Evolutionary conservation across 2,888 invertebrate species (phyloP).

Genomic region (Pelosia muscerda): DNA sequence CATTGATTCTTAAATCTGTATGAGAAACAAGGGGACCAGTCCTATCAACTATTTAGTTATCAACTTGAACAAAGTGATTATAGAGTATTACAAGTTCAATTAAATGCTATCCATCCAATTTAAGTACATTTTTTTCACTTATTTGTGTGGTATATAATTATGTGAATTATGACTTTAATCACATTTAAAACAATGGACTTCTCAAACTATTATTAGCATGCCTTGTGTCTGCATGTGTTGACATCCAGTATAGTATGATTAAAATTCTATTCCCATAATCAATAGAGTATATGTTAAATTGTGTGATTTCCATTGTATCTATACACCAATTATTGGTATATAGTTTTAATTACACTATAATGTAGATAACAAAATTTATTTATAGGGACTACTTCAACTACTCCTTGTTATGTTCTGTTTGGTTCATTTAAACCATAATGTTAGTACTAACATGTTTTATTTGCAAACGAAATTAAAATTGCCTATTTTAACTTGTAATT

Average conservation of each 20-base stretch:
- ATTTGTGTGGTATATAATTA: constrained; percentile 2
- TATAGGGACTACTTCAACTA: background rate
- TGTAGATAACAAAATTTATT: background rate
- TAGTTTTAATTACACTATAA: background rate
- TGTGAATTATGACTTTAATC: background rate
- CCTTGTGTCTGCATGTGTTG: constrained; percentile 10
- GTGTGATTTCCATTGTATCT: background rate
- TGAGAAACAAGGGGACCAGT: constrained; percentile 35
- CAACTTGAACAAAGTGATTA: constrained; percentile 24
- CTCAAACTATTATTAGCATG: constrained; percentile 18
- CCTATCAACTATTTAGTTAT: constrained; percentile 33
- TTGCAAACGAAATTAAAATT: background rate
- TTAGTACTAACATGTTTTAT: background rate
- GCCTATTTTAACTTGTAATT: background rate
- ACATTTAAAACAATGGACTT: constrained; percentile 16
- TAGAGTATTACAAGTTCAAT: constrained; percentile 14
- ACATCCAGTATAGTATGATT: constrained; percentile 13
- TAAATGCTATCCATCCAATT: constrained; percentile 10
- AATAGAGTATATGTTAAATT: background rate
- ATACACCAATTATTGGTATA: too few species aligned
- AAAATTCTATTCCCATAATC: background rate
- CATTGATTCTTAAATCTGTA: constrained; percentile 46
- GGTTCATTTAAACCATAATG: background rate
- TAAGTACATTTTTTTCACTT: constrained; percentile 2
- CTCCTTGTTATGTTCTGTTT: background rate